Percentiles rank a stretch among this genome's conserved stretches.
Evolutionary conservation across 2,888 invertebrate species (phyloP).

Genomic region (Conomelus anceps): DNA sequence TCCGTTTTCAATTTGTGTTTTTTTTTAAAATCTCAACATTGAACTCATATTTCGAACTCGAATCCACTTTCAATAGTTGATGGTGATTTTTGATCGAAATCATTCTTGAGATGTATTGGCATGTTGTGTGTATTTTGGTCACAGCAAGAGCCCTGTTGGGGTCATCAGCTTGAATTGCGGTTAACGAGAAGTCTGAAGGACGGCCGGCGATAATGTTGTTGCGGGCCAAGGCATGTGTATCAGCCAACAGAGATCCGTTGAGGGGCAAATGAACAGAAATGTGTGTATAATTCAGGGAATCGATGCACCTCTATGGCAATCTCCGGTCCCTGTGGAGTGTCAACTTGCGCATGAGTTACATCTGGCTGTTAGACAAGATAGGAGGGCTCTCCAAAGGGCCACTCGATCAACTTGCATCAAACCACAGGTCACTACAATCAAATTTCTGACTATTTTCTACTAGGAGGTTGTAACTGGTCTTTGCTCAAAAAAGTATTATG

Average conservation of each 20-base stretch:
- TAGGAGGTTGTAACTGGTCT: background rate
- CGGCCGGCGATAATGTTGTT: background rate
- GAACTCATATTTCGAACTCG: too few species aligned
- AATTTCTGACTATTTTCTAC: background rate
- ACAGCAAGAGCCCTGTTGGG: background rate
- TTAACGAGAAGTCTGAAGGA: background rate
- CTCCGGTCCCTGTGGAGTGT: background rate
- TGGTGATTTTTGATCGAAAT: background rate
- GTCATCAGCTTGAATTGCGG: too few species aligned
- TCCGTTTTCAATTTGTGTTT: too few species aligned
- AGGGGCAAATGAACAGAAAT: constrained; percentile 10
- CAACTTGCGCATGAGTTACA: constrained; percentile 1
- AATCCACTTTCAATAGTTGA: background rate
- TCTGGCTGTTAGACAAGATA: background rate
- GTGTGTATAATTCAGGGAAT: constrained; percentile 11
- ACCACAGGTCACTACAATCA: background rate
- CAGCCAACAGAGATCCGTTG: background rate
- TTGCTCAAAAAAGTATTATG: background rate
- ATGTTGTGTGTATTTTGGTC: background rate
- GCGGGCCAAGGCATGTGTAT: background rate
- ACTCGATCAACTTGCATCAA: background rate
- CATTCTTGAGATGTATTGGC: background rate
- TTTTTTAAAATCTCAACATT: too few species aligned
- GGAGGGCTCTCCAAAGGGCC: background rate
- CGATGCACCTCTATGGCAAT: constrained; percentile 1